Evolutionary conservation across 2,888 invertebrate species (phyloP).

Genomic region (Eupithecia subumbrata): DNA sequence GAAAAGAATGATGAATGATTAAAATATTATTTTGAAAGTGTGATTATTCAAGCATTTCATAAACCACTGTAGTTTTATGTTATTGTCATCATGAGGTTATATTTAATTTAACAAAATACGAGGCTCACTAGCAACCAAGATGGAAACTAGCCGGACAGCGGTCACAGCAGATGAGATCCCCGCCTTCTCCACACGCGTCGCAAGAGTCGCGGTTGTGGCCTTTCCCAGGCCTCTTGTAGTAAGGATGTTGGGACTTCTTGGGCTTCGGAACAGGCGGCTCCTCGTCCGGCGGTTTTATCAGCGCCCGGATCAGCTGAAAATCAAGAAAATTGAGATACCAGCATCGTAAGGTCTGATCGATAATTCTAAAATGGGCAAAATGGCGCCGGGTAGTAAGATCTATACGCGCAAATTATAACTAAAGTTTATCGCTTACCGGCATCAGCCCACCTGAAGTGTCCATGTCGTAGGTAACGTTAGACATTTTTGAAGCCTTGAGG

Average conservation of each 20-base stretch:
- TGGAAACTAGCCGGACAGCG: constrained; percentile 98
- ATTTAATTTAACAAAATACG: not conserved
- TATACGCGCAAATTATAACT: constrained; percentile 35
- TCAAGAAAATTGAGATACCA: constrained; percentile 39
- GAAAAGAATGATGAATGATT: no score
- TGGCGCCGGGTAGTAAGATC: constrained; percentile 55
- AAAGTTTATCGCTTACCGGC: constrained; percentile 87
- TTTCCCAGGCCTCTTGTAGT: constrained; percentile 93
- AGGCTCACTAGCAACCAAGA: constrained; percentile 95
- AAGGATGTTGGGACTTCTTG: constrained; percentile 89
- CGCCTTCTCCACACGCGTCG: constrained; percentile 97
- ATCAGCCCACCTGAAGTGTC: constrained; percentile 92
- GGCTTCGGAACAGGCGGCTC: constrained; percentile 85
- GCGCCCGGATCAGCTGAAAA: constrained; percentile 92
- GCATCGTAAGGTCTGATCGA: constrained; percentile 22
- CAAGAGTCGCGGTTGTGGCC: constrained; percentile 97
- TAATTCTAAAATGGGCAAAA: constrained; percentile 60
- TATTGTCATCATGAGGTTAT: not conserved
- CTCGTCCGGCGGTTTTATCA: constrained; percentile 94
- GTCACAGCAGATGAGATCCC: constrained; percentile 97
- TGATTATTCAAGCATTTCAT: no score
- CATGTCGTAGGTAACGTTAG: constrained; percentile 88
- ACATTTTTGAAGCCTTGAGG: constrained; percentile 57
- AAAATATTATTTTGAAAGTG: no score
- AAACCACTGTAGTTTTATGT: no score